These are phyloP conservation scores for Clunio marinus DNA, from an alignment of 2,888 invertebrate genomes.

Conservation along the genomic window DNA sequence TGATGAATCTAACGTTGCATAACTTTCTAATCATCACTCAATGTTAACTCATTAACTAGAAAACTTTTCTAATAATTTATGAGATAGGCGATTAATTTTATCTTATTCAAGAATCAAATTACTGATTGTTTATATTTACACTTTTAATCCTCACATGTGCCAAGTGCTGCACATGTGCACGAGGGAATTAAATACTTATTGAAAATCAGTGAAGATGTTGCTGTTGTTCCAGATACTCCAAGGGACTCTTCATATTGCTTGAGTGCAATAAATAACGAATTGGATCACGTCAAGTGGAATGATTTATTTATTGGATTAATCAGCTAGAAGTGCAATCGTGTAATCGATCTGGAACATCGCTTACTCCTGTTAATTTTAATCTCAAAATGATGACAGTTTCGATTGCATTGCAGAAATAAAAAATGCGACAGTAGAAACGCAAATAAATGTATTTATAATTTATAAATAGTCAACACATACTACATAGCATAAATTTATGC, in stretches of 20 bases:
- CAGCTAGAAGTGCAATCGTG: background rate
- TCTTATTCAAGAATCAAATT: background rate
- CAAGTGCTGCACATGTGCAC: background rate
- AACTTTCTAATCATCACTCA: background rate
- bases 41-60: no score
- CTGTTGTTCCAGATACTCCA: background rate
- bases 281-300: no score
- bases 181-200: no score
- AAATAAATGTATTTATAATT: no score
- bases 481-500: no score
- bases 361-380: background rate
- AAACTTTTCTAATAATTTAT: no score
- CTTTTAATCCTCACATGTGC: background rate
- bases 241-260: background rate
- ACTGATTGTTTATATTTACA: background rate
- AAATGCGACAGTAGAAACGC: background rate
- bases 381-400: background rate
- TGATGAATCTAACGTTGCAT: background rate
- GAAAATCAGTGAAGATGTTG: background rate
- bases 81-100: no score
- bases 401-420: slow-evolving; percentile 1
- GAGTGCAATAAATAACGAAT: no score
- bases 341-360: background rate
- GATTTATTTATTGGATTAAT: background rate
- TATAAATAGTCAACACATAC: no score